Evolutionary conservation across 2,888 invertebrate species (phyloP), one percentile per base, ranked within the genome.

Genomic region (Nematopogon swammerdamellus): DNA sequence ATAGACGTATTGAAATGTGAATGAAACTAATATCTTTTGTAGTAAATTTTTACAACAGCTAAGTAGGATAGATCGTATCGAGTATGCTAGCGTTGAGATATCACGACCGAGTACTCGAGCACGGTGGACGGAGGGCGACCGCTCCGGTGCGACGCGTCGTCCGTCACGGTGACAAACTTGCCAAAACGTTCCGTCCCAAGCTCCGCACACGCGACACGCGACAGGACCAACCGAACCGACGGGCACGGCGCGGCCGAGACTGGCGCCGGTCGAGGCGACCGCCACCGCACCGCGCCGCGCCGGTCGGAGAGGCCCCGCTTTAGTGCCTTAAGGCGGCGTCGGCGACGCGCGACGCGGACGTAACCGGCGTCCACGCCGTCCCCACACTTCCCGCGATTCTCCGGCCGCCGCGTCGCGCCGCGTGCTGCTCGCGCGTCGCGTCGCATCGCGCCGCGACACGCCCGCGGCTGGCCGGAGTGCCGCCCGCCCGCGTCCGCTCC

Each of bases 1-100:
- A 74, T 80, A 79, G 72, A 74, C 65, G 65, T 75, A 73, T 65
- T 67, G 64, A 73, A 75, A 76, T 72, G 72, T 71, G 77, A 72
- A 80, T 72, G 76, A 76, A 79, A 77, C 71, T 79, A 79, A 79
- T 80, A 80, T 80, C 80, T 80, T 80, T 80, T 80, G 80, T 80
- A 80, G 80, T 74, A 71, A 76, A 79, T 76, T 77, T 80, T 80
- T 80, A 80, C 80, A 80, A 80, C 70, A 69, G 77, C 76, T 76
- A 73, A 64, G 77, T 77, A 77, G 77, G 72, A 73, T 76, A 76
- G 71, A 69, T 62, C 67, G 63, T 67, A 65, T 65, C 60, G 63
- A 65, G 69, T 75, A 76, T 73, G 74, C 69, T 64, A 70, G 67
- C 67, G 67, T 68, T 64, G 65, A 70, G 68, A 68, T 65, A 70